Base-by-base conservation (phyloP, 2,888 invertebrate genomes). In the Hylaea fasciaria region DNA sequence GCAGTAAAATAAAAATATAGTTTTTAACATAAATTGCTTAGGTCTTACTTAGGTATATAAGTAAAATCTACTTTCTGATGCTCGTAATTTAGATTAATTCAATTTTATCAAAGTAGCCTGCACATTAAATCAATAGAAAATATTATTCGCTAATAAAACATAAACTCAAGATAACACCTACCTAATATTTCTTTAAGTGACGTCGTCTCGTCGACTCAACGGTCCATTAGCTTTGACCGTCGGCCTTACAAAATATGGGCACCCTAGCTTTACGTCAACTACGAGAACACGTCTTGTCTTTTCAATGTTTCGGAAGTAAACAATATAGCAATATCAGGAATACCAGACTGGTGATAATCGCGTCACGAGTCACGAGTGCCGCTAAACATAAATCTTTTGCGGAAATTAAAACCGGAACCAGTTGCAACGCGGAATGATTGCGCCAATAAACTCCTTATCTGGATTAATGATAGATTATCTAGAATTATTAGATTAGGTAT, bases 371-470 rank as follows among this genome's bases (percentile, higher is more conserved):
- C 22, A 37, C 37, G 37, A 37, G 32, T 64, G 62, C 54, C 52
- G 62, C 57, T 60, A 64, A 60, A 58, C 62, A 67, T 55, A 53
- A 54, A 46, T 54, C 47, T 57, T 64, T 58, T 62, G 62, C 76
- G 79, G 80, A 80, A 77, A 68, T 77, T 48, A 69, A 64, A 69
- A 65, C 65, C 75, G 80, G 77, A 78, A 80, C 68, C 52, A 60
- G 59, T 43, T 9, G 58, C 57, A 57, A 66, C 54, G 55, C 68
- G 77, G 77, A 77, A 78, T 62, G 41, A 66, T 61, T 56, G 54
- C 48, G 35, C 17, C 16, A 50, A 56, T 50, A 56, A 57, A 44
- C 14, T 56, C 48, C 52, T 39, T 57, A 57, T 60, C 50, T 60
- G 53, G 50, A 39, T 44, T 14, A 51, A 50, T 54, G 55, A 53